phyloP scores from a whole-genome alignment of 1,140 invertebrate species.

The Drosophila suzukii region DNA sequence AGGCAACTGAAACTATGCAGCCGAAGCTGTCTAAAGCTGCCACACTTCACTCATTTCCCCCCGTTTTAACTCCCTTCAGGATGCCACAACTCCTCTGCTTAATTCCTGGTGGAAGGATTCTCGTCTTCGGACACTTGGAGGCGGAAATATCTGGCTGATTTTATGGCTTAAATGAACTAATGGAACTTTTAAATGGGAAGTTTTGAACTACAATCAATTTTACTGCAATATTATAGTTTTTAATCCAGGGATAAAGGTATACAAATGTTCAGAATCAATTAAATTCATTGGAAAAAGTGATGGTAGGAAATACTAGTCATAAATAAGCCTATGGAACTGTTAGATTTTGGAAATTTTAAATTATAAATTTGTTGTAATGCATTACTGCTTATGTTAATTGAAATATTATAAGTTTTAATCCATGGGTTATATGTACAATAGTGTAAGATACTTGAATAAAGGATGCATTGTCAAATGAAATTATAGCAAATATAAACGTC shows the following conservation, averaged over 20 bases:
- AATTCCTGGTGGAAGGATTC: neutral
- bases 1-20: conserved; percentile 53
- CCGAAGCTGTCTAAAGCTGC: conserved; percentile 45
- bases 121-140: neutral
- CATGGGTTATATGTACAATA: too few species aligned
- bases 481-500: too few species aligned
- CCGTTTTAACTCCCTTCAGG: neutral
- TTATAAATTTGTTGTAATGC: too few species aligned
- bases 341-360: too few species aligned
- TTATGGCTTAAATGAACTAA: conserved; percentile 1
- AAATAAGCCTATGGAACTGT: too few species aligned
- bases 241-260: neutral
- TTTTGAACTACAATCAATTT: neutral
- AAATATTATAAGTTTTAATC: too few species aligned
- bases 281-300: too few species aligned
- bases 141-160: conserved; percentile 14
- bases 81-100: neutral
- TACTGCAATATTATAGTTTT: neutral
- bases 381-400: too few species aligned
- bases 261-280: too few species aligned
- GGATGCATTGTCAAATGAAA: too few species aligned
- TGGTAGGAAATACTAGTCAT: too few species aligned
- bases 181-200: neutral
- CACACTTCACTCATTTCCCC: conserved; percentile 33
- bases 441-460: too few species aligned